These are phyloP conservation scores for Nanorana parkeri DNA, from an alignment of 2,113 vertebrate genomes.

Conservation along the genomic window DNA sequence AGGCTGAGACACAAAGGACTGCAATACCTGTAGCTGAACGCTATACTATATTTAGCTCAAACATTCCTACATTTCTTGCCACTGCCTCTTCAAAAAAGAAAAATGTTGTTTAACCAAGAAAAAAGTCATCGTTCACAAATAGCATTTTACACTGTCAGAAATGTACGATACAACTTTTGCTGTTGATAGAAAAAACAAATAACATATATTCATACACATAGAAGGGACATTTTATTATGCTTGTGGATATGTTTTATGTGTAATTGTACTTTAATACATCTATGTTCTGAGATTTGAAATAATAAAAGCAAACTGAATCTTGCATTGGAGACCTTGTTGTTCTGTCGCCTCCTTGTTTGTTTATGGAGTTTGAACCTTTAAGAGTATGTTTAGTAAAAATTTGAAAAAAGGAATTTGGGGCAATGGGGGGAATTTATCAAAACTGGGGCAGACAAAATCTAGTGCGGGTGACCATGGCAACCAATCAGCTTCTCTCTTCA, in stretches of 20 bases:
- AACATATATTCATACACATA: conserved; percentile 61
- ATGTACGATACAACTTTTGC: conserved; percentile 76
- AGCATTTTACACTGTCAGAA: conserved; percentile 65
- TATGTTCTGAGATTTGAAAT: conserved; percentile 76
- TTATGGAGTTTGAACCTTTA: too few relatives aligned
- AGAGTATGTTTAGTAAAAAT: too few relatives aligned
- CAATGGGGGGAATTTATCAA: too few relatives aligned
- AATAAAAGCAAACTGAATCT: conserved; percentile 82
- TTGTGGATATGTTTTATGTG: conserved; percentile 69
- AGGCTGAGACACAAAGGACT: conserved; percentile 25
- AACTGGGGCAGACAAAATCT: too few relatives aligned
- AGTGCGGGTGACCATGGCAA: too few relatives aligned
- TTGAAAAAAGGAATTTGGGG: too few relatives aligned
- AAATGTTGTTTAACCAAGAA: conserved; percentile 62
- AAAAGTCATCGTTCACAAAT: conserved; percentile 67
- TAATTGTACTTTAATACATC: conserved; percentile 70
- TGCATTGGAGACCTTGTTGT: conserved; percentile 63
- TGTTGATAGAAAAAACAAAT: conserved; percentile 68
- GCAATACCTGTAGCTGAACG: conserved; percentile 21
- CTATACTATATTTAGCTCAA: conserved; percentile 39
- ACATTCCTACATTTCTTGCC: conserved; percentile 56
- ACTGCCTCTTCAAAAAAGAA: conserved; percentile 59
- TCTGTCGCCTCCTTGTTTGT: neutral
- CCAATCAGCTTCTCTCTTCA: too few relatives aligned
- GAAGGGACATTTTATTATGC: conserved; percentile 67